Evolutionary conservation across 2,888 invertebrate species (phyloP).

Genomic region (Eurytoma adleriae): DNA sequence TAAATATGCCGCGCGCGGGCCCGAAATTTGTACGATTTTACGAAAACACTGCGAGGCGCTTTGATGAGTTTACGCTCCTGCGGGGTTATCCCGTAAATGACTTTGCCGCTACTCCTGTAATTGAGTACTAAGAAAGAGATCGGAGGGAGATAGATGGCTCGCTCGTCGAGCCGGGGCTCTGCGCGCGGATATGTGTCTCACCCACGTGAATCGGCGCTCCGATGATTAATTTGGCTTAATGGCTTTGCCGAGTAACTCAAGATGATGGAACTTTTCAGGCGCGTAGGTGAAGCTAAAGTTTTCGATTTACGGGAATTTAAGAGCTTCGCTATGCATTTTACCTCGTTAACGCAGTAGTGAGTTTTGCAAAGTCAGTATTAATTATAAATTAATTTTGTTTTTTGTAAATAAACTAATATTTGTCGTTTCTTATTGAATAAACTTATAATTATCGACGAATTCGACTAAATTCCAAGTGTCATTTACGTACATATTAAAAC

Average conservation of each 20-base stretch:
- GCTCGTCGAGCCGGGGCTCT: neutral
- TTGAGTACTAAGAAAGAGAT: constrained; percentile 9
- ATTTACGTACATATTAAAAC: too few relatives aligned
- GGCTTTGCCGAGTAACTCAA: constrained; percentile 4
- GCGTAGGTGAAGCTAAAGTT: too few relatives aligned
- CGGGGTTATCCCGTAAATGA: constrained; percentile 41
- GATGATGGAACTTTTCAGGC: too few relatives aligned
- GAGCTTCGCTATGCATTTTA: too few relatives aligned
- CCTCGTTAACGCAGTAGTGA: too few relatives aligned
- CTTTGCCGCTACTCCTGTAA: constrained; percentile 42
- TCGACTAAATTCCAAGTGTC: too few relatives aligned
- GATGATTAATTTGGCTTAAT: constrained; percentile 48
- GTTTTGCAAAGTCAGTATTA: too few relatives aligned
- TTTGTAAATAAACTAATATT: too few relatives aligned
- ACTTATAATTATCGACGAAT: too few relatives aligned
- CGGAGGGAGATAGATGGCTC: neutral
- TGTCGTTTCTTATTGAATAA: too few relatives aligned
- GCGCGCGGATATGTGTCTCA: neutral
- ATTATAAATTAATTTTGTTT: too few relatives aligned
- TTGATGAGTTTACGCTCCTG: neutral
- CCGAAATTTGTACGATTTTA: constrained; percentile 38
- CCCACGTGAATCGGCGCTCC: neutral
- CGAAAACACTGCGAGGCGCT: constrained; percentile 16
- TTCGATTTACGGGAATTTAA: too few relatives aligned
- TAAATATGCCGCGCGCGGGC: neutral